A percentile compares a stretch with the other conserved stretches of the same genome.
These are phyloP conservation scores for Strongylocentrotus purpuratus DNA, from an alignment of 35 echinoderm and acorn worm genomes.

Conservation along the genomic window DNA sequence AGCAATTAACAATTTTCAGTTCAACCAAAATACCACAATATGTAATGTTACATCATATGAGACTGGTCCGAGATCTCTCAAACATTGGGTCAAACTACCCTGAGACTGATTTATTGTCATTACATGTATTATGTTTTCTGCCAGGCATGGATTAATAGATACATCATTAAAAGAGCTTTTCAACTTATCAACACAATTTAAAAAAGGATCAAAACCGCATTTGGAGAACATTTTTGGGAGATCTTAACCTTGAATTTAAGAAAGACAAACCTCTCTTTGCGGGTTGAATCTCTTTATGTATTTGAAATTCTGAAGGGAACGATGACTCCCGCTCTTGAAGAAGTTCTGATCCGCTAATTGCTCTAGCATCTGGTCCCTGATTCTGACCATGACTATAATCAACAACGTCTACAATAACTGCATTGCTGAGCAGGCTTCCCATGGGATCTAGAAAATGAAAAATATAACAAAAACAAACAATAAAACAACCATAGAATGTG, in stretches of 20 bases:
- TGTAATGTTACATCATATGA: too few relatives aligned
- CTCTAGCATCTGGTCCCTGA: background rate
- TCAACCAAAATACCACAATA: too few relatives aligned
- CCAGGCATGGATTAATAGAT: too few relatives aligned
- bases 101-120: too few relatives aligned
- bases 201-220: too few relatives aligned
- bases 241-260: background rate
- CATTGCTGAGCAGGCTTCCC: background rate
- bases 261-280: background rate
- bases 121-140: too few relatives aligned
- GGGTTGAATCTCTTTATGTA: background rate
- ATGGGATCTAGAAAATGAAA: background rate
- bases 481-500: background rate
- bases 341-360: background rate
- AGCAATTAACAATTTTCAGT: too few relatives aligned
- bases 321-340: background rate
- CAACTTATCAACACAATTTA: too few relatives aligned
- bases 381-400: constrained; percentile 22
- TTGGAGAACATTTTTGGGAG: too few relatives aligned
- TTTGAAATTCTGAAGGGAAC: background rate
- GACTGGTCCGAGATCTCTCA: too few relatives aligned
- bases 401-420: background rate
- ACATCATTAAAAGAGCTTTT: too few relatives aligned
- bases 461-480: background rate
- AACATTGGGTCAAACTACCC: too few relatives aligned